Percentiles rank a stretch among this genome's conserved stretches.
phyloP scores from a whole-genome alignment of 2,113 vertebrate species.

The Choloepus hoffmanni region DNA sequence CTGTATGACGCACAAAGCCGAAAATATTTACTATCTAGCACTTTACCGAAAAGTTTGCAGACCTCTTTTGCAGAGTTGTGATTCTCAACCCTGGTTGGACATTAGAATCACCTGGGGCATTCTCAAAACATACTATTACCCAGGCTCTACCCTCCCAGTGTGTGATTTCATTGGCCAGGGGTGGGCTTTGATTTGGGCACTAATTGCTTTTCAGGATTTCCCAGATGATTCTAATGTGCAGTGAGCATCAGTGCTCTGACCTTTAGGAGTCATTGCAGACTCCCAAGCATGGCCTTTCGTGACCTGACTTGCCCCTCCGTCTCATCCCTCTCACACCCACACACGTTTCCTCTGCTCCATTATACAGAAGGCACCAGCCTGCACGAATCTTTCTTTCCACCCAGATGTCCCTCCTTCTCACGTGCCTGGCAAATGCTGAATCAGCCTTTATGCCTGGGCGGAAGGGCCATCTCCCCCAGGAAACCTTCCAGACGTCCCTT shows the following conservation, averaged over 20 bases:
- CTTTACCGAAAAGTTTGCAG: not conserved
- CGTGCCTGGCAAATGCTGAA: not conserved
- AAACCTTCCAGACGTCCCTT: not conserved
- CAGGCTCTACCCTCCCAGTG: not conserved
- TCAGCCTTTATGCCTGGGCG: not conserved
- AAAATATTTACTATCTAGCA: not conserved
- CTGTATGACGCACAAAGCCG: not conserved
- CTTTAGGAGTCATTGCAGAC: not conserved
- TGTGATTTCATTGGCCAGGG: not conserved
- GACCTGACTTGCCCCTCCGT: not conserved
- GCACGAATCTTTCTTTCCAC: not conserved
- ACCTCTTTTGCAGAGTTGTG: not conserved
- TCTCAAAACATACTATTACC: not conserved
- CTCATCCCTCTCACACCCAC: not conserved
- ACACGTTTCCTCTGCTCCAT: not conserved
- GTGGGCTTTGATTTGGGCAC: not conserved
- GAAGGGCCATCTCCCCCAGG: not conserved
- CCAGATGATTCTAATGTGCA: not conserved
- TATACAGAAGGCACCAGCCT: not conserved
- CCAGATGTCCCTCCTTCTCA: not conserved
- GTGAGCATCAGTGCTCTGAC: not conserved
- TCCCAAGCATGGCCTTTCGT: not conserved
- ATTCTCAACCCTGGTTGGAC: not conserved
- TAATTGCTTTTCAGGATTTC: not conserved
- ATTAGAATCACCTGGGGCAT: not conserved